Base-by-base conservation (phyloP, 2,888 invertebrate genomes). In the Lumbricus terrestris region DNA sequence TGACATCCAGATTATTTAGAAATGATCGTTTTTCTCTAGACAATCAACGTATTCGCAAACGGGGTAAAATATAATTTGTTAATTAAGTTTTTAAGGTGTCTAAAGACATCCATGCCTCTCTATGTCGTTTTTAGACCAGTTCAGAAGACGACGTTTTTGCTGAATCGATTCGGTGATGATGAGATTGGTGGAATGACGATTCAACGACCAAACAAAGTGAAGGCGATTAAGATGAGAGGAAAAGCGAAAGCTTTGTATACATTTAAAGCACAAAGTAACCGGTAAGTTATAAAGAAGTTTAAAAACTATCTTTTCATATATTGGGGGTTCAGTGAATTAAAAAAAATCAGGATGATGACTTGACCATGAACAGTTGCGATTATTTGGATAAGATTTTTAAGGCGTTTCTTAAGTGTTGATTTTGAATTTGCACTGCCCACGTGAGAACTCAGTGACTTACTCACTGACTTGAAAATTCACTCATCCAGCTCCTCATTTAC, bases 191-290 rank as follows among this genome's bases (percentile, higher is more conserved):
- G 38, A 34, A 40, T 38, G 29, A 35, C 33, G n/a, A 33, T 90
- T 40, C 38, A 42, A 42, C 89, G 90, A 20, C 90, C 90, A 35
- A 88, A 82, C n/a, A 34, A 90, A 35, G 89, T 83, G 47, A 40
- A 37, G 20, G 82, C 35, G 20, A 85, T 89, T 29, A 82, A 38
- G 83, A 37, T 89, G 85, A 35, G 89, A n/a, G 90, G 90, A 38
- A 96, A 98, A 88, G 98, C 98, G 8, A 96, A 97, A 93, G 98
- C 98, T 20, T 96, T 98, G 89, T 98, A 97, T 95, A 97, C 97
- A 93, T 99, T 99, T 95, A 97, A 97, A 93, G 98, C 97, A 91
- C 96, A 96, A 94, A 96, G 96, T 93, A 95, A 96, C 91, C 96
- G 96, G 96, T 96, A 94, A 37, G 89, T 82, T 54, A n/a, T 88